Evolutionary conservation across 2,113 vertebrate species (phyloP).

Genomic region (Heteronetta atricapilla): DNA sequence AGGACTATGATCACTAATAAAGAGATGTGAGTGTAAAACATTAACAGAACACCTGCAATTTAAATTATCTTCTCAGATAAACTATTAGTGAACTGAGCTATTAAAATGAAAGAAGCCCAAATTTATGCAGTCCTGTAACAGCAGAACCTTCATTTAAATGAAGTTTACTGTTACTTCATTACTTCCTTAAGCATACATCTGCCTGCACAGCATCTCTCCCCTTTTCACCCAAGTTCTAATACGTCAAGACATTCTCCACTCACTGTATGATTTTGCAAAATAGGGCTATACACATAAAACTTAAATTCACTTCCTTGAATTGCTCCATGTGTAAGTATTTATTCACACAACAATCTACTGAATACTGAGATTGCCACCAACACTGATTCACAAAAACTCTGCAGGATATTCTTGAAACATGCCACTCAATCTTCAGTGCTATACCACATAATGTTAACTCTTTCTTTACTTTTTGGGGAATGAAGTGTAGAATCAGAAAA

Average conservation of each 20-base stretch:
- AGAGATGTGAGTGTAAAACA: not conserved
- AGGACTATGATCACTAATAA: not conserved
- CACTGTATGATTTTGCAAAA: not conserved
- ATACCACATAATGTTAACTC: rapidly evolving
- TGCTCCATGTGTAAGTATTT: not conserved
- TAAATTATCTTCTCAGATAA: not conserved
- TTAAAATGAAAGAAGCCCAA: not conserved
- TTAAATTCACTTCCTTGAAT: not conserved
- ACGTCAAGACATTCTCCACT: not conserved
- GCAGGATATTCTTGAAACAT: not conserved
- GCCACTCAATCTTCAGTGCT: not conserved
- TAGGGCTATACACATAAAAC: not conserved
- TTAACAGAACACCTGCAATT: not conserved
- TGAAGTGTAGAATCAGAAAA: not conserved
- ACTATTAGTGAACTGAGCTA: not conserved
- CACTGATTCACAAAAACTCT: not conserved
- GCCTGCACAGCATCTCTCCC: not conserved
- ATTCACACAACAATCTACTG: not conserved
- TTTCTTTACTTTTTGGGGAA: not conserved
- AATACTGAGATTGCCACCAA: not conserved
- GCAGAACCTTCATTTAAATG: not conserved
- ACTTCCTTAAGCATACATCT: not conserved
- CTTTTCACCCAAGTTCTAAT: not conserved
- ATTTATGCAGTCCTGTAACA: not conserved
- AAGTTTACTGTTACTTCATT: not conserved